These are phyloP conservation scores for Myrmecophaga tridactyla DNA, from an alignment of 2,113 vertebrate species.

Conservation along the genomic window DNA sequence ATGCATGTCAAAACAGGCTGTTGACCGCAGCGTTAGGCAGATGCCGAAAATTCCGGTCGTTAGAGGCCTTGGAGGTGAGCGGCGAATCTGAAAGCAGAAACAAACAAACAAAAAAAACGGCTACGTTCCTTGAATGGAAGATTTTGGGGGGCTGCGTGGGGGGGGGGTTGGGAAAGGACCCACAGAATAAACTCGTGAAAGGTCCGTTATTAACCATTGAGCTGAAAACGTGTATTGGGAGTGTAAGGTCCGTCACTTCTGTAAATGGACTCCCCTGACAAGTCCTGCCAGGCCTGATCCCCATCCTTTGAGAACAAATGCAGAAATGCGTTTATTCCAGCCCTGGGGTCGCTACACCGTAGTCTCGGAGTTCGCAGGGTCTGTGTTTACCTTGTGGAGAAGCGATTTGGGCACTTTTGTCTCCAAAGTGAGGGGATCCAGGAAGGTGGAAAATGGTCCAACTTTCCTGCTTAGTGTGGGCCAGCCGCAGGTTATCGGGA, in stretches of 20 bases:
- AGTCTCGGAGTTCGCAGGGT: not conserved
- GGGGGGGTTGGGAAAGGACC: not conserved
- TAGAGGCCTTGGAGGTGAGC: constrained; percentile 54
- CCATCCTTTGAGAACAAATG: not conserved
- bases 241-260: too few species aligned
- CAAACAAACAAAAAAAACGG: not conserved
- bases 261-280: too few species aligned
- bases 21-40: constrained; percentile 22
- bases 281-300: not conserved
- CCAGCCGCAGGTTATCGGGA: not conserved
- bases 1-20: constrained; percentile 36
- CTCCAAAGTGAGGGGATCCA: constrained; percentile 17
- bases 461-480: not conserved
- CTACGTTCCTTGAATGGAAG: constrained; percentile 6
- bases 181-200: not conserved
- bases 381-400: not conserved
- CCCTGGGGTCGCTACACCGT: not conserved
- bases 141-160: not conserved
- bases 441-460: not conserved
- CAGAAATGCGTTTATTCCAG: not conserved
- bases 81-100: not conserved
- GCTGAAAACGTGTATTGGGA: constrained; percentile 39
- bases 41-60: not conserved
- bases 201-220: not conserved
- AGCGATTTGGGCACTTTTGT: constrained; percentile 18